These are phyloP conservation scores for Oxyura jamaicensis DNA, from an alignment of 2,113 vertebrate genomes.

Conservation along the genomic window DNA sequence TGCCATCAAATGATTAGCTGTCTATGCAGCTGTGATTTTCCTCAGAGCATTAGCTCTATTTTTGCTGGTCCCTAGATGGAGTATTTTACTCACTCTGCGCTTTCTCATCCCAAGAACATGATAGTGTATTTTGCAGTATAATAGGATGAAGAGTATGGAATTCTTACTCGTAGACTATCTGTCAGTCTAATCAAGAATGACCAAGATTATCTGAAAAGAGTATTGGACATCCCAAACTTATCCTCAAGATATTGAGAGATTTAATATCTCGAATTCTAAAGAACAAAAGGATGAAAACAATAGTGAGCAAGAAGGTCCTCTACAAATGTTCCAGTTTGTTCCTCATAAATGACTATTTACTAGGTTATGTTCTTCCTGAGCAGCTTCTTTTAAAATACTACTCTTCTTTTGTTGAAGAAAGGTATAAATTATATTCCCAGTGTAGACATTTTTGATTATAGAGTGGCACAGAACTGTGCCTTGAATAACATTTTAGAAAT, in stretches of 20 bases:
- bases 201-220: not conserved
- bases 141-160: not conserved
- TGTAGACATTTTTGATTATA: not conserved
- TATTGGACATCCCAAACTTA: not conserved
- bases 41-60: not conserved
- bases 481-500: not conserved
- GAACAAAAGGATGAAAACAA: not conserved
- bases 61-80: not conserved
- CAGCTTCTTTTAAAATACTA: not conserved
- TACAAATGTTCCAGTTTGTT: not conserved
- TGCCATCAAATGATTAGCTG: not conserved
- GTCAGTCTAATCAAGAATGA: not conserved
- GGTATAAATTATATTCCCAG: not conserved
- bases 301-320: not conserved
- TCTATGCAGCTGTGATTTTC: not conserved
- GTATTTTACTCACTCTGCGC: not conserved
- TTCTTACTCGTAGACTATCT: fast-evolving
- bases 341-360: not conserved
- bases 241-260: not conserved
- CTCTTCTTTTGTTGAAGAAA: not conserved
- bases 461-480: not conserved
- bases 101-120: not conserved
- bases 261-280: not conserved
- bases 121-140: not conserved
- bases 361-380: not conserved